Evolutionary conservation across 2,113 vertebrate genomes (phyloP), one percentile per base, ranked within the genome.

Genomic region (Erythrolamprus reginae): DNA sequence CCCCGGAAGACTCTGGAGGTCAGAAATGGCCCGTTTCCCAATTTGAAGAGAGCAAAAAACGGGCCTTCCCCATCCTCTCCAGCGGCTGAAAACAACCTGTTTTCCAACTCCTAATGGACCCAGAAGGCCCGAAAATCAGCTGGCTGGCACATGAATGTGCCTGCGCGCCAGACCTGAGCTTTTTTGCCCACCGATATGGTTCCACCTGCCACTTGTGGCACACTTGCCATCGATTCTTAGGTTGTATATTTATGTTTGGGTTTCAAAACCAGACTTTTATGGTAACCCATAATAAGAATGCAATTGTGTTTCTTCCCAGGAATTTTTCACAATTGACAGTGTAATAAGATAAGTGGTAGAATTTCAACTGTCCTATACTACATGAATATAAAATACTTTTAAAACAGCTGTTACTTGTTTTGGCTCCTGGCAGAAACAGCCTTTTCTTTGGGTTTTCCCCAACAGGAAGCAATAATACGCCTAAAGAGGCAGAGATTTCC

Each of bases 381-480:
- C 48, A 45, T 45, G 48, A 50, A 2, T 7, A 52, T 70, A 42
- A 51, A 65, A 19, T 26, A 48, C 7, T 23, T 83, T 42, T 87
- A 70, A 86, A 7, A 33, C 47, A 77, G 89, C 28, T 90, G 4
- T 19, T 84, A 56, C 52, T 90, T 89, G 61, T 51, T 93, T 93
- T 90, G 84, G 26, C 45, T 89, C 23, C 89, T 28, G 55, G 0
- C 0, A 61, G 38, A 89, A 92, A 50, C 88, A 85, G 89, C 42
- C 1, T 15, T 85, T 91, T 91, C 19, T 83, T 0, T 50, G 92
- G 95, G 91, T 84, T 90, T 95, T 95, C 93, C 91, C 91, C 86
- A n/a, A 87, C 47, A 92, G 91, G 93, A 93, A 93, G 10, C 61
- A 93, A 91, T 45, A 48, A 50, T 1, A 3, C 9, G 33, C 70